These are phyloP conservation scores for Agrotis segetum DNA, from an alignment of 2,888 invertebrate species.

Conservation along the genomic window DNA sequence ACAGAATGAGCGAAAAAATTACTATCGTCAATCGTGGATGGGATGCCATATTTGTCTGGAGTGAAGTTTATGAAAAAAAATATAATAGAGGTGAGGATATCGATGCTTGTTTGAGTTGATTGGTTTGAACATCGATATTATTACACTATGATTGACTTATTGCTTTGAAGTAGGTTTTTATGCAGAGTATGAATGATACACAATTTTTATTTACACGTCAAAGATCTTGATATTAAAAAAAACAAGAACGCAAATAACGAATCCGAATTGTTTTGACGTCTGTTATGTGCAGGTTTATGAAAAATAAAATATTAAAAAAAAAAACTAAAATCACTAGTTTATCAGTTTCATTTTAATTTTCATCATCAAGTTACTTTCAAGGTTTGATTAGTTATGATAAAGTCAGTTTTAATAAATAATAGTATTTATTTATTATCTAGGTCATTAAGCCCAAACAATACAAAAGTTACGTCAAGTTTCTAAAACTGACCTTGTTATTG, in stretches of 20 bases:
- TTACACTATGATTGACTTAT: background rate
- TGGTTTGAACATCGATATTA: slow-evolving; percentile 4
- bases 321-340: background rate
- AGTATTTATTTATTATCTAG: slow-evolving; percentile 13
- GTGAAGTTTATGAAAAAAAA: slow-evolving; percentile 61
- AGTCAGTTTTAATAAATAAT: slow-evolving; percentile 5
- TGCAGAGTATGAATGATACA: background rate
- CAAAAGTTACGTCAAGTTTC: slow-evolving; percentile 2
- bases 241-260: too few relatives aligned
- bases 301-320: too few relatives aligned
- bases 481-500: slow-evolving; percentile 8
- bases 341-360: background rate
- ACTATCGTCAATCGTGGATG: slow-evolving; percentile 72
- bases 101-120: slow-evolving; percentile 24
- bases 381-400: slow-evolving; percentile 21
- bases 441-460: slow-evolving; percentile 24
- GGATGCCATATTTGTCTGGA: slow-evolving; percentile 70
- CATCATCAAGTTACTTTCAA: slow-evolving; percentile 13
- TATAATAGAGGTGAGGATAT: slow-evolving; percentile 19
- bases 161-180: background rate
- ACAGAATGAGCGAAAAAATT: slow-evolving; percentile 80
- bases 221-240: background rate
- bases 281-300: too few relatives aligned
- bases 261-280: too few relatives aligned
- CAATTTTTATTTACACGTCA: background rate